phyloP scores from a whole-genome alignment of 2,888 invertebrate species.

The Andrena camellia region DNA sequence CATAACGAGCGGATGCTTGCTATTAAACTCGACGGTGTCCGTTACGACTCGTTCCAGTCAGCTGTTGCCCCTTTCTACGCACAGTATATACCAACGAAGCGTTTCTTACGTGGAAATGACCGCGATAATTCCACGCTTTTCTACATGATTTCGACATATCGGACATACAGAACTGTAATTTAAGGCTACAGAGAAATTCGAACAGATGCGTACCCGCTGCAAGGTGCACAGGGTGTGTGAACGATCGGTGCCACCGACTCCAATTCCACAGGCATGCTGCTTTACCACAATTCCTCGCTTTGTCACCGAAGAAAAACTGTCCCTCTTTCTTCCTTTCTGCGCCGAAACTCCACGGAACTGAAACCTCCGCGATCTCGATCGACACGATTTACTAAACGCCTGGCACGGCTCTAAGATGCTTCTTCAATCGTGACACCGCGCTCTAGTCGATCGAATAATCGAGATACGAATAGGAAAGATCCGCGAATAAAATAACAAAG shows the following conservation, averaged over 20 bases:
- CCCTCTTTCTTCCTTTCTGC: neutral
- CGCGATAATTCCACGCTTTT: conserved; percentile 1
- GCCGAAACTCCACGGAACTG: neutral
- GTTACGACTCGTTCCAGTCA: conserved; percentile 41
- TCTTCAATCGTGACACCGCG: neutral
- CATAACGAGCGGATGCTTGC: conserved; percentile 32
- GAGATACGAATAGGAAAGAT: neutral
- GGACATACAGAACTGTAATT: neutral
- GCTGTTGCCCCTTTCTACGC: conserved; percentile 38
- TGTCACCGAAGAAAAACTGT: neutral
- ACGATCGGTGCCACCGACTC: conserved; percentile 71
- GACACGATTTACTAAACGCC: conserved; percentile 3
- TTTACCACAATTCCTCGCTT: neutral
- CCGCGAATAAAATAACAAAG: neutral
- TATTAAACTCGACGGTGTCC: conserved; percentile 37
- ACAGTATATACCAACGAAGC: neutral
- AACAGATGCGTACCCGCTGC: conserved; percentile 70
- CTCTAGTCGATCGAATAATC: neutral
- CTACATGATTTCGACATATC: neutral
- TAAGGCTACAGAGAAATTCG: neutral
- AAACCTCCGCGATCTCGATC: neutral
- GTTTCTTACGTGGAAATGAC: neutral
- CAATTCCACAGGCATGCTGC: conserved; percentile 79
- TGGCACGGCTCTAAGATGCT: conserved; percentile 12
- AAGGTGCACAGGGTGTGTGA: conserved; percentile 67